Evolutionary conservation across 2,888 invertebrate genomes (phyloP), one percentile per base, ranked within the genome.

Genomic region (Oligia strigilis): DNA sequence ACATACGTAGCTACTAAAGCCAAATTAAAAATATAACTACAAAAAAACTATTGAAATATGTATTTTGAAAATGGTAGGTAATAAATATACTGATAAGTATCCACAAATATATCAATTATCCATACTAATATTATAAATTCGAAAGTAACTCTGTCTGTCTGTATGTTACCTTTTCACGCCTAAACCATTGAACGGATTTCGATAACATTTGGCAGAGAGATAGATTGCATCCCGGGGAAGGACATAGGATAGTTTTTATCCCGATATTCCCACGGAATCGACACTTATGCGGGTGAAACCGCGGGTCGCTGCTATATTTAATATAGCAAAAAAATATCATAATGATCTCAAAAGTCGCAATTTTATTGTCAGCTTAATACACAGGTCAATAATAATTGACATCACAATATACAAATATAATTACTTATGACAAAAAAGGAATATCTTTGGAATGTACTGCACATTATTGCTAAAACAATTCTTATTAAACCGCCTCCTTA

Each of bases 381-480:
- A 76, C 52, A 64, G 11, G 58, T 62, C n/a, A 71, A 73, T n/a
- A 74, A 62, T 74, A 74, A 81, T 82, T 82, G 76, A 81, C 81
- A 67, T 67, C 43, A 81, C 43, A 76, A 23, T 81, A 80, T 29
- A 17, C 1, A 46, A 64, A 36, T 29, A 72, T n/a, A 62, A 66
- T 58, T 52, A 81, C 49, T 43, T 58, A 75, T 11, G 1, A 43
- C 3, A 55, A 55, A 55, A 55, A 66, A n/a, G 70, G 69, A 78
- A 82, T 78, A 65, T 78, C 46, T 82, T 77, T 73, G 82, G 82
- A 82, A 83, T 82, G 83, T 70, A 69, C 62, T 77, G 58, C 69
- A 65, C 43, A 72, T 43, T 70, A 72, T 82, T 82, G 46, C 69
- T 78, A 72, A 69, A 60, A 55, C 17, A 80, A 55, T 55, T 65